Evolutionary conservation across 2,888 invertebrate genomes (phyloP).

Genomic region (Phengaris arion): DNA sequence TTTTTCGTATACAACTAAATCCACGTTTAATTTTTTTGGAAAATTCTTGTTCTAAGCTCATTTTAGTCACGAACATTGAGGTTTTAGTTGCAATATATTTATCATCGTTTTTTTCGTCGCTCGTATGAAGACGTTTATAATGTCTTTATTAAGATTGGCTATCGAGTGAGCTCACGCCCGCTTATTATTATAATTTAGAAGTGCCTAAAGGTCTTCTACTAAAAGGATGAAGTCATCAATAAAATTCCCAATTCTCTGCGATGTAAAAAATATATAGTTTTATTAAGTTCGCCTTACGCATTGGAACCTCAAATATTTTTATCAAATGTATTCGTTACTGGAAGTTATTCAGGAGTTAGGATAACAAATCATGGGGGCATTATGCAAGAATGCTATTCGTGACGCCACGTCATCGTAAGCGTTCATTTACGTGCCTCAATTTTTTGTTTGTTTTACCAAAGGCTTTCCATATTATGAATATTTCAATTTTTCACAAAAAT

Average conservation of each 20-base stretch:
- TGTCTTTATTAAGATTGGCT: conserved; percentile 76
- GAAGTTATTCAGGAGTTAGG: conserved; percentile 51
- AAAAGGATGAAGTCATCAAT: conserved; percentile 74
- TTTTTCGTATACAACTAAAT: not conserved
- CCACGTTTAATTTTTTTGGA: not conserved
- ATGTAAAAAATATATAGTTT: not conserved
- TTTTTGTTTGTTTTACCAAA: conserved; percentile 51
- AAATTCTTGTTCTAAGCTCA: not conserved
- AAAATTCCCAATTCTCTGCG: conserved; percentile 39
- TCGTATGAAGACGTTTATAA: conserved; percentile 74
- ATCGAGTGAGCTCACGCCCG: conserved; percentile 71
- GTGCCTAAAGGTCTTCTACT: conserved; percentile 69
- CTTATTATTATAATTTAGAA: conserved; percentile 79
- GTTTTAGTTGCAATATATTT: conserved; percentile 6
- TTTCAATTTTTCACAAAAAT: no score
- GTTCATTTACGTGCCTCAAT: conserved; percentile 57
- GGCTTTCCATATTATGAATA: not conserved
- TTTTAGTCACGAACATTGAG: not conserved
- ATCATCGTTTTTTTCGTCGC: conserved; percentile 46
- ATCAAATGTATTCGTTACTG: conserved; percentile 36
- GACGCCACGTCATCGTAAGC: conserved; percentile 61
- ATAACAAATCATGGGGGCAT: conserved; percentile 65
- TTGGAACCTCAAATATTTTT: conserved; percentile 27
- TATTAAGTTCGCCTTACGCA: conserved; percentile 24
- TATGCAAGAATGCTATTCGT: conserved; percentile 77